Evolutionary conservation across 1,140 invertebrate genomes (phyloP).

Genomic region (Drosophila burlai): DNA sequence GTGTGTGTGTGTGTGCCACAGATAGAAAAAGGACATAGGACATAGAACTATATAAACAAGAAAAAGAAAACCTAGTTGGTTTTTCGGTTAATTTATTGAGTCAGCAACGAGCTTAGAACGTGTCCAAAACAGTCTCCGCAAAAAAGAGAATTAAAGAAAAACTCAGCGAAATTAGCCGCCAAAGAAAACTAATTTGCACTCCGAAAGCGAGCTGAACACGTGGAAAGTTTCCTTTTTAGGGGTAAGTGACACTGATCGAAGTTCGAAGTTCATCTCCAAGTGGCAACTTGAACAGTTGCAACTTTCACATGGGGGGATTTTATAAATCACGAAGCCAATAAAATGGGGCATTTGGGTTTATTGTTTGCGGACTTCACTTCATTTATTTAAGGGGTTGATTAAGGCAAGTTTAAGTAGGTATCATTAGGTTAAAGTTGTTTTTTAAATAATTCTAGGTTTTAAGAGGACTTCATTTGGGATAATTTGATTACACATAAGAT

Average conservation of each 20-base stretch:
- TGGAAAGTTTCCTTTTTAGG: slow-evolving; percentile 28
- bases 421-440: neutral
- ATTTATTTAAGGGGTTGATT: neutral
- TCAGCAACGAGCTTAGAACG: slow-evolving; percentile 46
- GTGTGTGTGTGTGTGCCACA: slow-evolving; percentile 23
- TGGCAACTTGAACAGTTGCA: slow-evolving; percentile 20
- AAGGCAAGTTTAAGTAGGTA: neutral
- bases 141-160: slow-evolving; percentile 23
- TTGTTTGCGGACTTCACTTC: neutral
- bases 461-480: no score
- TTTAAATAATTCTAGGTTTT: neutral
- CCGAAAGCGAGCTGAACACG: slow-evolving; percentile 37
- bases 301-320: slow-evolving; percentile 1
- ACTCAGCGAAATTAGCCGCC: neutral
- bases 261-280: slow-evolving; percentile 24
- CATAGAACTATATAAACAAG: slow-evolving; percentile 53
- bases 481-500: neutral
- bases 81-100: slow-evolving; percentile 74
- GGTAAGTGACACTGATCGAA: slow-evolving; percentile 49
- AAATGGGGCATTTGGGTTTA: neutral
- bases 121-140: slow-evolving; percentile 30
- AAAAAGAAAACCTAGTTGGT: slow-evolving; percentile 32
- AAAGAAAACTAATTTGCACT: slow-evolving; percentile 50
- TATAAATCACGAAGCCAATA: slow-evolving; percentile 13
- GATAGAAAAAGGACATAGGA: slow-evolving; percentile 19